These are phyloP conservation scores for Phataginus tricuspis DNA, from an alignment of 2,797 vertebrate species.

Conservation along the genomic window DNA sequence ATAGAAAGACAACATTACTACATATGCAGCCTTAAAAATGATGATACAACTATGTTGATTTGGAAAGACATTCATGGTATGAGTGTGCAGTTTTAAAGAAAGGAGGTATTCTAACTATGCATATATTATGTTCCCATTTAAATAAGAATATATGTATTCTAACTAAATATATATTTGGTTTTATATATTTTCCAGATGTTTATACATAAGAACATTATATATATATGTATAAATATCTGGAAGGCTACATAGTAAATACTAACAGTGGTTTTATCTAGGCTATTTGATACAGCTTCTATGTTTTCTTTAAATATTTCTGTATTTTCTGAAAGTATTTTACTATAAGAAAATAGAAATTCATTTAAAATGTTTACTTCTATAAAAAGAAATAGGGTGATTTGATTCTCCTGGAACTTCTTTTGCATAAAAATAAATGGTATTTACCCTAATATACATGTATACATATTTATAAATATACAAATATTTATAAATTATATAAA, in stretches of 20 bases:
- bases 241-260: not conserved
- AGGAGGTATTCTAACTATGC: not conserved
- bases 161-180: not conserved
- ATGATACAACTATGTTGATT: not conserved
- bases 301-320: conserved; percentile 12
- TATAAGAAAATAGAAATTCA: conserved; percentile 24
- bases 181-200: not conserved
- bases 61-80: not conserved
- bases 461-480: not conserved
- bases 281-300: not conserved
- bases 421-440: conserved; percentile 11
- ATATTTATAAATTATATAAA: not conserved
- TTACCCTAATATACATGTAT: not conserved
- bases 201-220: not conserved
- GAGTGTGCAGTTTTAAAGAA: conserved; percentile 21
- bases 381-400: not conserved
- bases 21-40: conserved; percentile 32
- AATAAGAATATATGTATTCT: not conserved
- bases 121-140: not conserved
- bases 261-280: not conserved
- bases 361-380: conserved; percentile 52
- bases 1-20: not conserved
- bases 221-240: conserved; percentile 1
- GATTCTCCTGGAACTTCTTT: not conserved
- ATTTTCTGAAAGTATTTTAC: not conserved